Conservation (phyloP, 2,113 vertebrate species). For the Tamias sibiricus region DNA sequence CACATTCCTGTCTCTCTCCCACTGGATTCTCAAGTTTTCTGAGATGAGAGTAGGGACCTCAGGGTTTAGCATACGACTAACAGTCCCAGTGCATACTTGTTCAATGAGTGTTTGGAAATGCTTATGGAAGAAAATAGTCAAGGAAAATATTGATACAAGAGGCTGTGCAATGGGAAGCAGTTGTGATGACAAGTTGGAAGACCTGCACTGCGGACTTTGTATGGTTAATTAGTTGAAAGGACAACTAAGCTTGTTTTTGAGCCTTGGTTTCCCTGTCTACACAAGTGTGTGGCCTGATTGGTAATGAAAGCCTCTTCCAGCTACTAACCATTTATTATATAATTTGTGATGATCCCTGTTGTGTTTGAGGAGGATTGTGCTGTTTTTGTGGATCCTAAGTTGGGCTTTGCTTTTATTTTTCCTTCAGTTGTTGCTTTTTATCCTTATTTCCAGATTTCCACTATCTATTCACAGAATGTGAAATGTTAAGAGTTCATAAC, state of each 20-base stretch:
- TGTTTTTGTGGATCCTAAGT: neutral
- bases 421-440: constrained; percentile 43
- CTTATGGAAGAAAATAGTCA: neutral
- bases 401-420: neutral
- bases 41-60: neutral
- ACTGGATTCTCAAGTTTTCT: neutral
- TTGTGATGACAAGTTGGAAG: neutral
- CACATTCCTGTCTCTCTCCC: neutral
- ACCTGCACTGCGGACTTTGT: neutral
- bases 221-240: neutral
- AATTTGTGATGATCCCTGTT: neutral
- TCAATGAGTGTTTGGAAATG: neutral
- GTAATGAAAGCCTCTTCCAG: neutral
- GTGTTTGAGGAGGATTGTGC: neutral
- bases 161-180: neutral
- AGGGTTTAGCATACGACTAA: neutral
- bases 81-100: neutral
- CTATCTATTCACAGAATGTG: neutral
- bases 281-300: neutral
- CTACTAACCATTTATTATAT: neutral
- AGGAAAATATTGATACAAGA: neutral
- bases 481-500: neutral
- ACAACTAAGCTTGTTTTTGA: neutral
- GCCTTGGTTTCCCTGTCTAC: neutral
- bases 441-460: neutral